Base-by-base conservation (phyloP, 2,797 vertebrate species). In the Darevskia mixta region DNA sequence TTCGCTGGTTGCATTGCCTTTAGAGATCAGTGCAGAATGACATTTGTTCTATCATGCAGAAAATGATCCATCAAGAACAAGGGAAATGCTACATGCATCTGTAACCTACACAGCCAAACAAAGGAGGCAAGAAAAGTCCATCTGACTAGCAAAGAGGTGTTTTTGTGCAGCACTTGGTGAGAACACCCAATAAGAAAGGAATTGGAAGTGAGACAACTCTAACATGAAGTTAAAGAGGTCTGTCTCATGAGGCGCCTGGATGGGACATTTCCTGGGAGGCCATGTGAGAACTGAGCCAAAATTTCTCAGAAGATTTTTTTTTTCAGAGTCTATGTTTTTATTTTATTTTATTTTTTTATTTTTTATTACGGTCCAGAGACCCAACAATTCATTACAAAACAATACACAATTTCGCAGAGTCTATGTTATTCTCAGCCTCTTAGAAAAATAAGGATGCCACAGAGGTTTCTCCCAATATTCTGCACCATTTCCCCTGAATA, bases 11-110 rank as follows among this genome's bases (percentile, higher is more conserved):
- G 76, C 55, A 23, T 84, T 91, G 58, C 90, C 82, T 90, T 93
- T 89, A 85, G 90, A 83, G 86, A 90, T 92, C n/a, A 18, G 87
- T 94, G 91, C 72, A 87, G 76, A 92, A 79, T 87, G 86, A 79
- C 86, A 86, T 93, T 93, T 95, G 90, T 79, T 94, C 92, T 87
- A 61, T 83, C 79, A 92, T 92, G 92, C 92, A 94, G 95, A 95
- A 95, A 95, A 95, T 91, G 93, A 94, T 95, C 94, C 93, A 87
- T 92, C 95, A 82, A 91, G 92, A 84, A 67, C 49, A 67, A 38
- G 75, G 64, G 8, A 86, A 90, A 89, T 88, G 45, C 45, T 85
- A 75, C 0, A 0, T 86, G 90, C 43, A 72, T 86, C 82, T 92
- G 90, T 91, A 94, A 93, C 89, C 77, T 81, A 61, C 2, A 71